These are phyloP conservation scores for Sinonovacula constricta DNA, from an alignment of 1,140 invertebrate species.

Conservation along the genomic window DNA sequence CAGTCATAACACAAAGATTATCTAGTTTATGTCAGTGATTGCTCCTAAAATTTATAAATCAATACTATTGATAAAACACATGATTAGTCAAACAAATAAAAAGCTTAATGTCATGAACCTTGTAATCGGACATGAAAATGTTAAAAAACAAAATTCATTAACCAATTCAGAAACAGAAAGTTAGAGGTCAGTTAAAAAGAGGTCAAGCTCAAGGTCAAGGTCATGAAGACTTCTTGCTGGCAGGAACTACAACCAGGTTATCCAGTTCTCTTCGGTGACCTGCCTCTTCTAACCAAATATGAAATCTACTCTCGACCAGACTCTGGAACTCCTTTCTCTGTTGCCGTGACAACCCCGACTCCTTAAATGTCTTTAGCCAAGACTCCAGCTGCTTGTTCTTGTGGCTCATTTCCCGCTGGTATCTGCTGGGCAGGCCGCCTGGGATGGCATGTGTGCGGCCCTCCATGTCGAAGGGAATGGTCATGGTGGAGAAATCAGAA, in stretches of 20 bases:
- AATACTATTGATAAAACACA: no score
- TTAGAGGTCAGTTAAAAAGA: no score
- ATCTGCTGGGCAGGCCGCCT: slow-evolving; percentile 68
- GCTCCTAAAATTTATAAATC: no score
- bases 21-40: no score
- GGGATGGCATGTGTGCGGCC: slow-evolving; percentile 74
- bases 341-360: slow-evolving; percentile 68
- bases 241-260: slow-evolving; percentile 68
- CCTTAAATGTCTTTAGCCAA: slow-evolving; percentile 77
- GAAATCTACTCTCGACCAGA: slow-evolving; percentile 74
- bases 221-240: slow-evolving; percentile 20
- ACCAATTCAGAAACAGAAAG: no score
- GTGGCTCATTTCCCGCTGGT: slow-evolving; percentile 68
- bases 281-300: slow-evolving; percentile 73
- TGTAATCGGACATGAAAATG: no score
- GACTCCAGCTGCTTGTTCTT: slow-evolving; percentile 69
- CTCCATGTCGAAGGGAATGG: slow-evolving; percentile 78
- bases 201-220: no score
- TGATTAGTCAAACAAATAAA: no score
- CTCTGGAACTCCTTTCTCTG: slow-evolving; percentile 75
- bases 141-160: no score
- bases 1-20: no score
- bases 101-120: no score
- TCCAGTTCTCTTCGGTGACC: slow-evolving; percentile 76
- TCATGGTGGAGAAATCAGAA: slow-evolving; percentile 75